These are phyloP conservation scores for Cistogaster globosa DNA, from an alignment of 2,888 invertebrate genomes.

Conservation along the genomic window DNA sequence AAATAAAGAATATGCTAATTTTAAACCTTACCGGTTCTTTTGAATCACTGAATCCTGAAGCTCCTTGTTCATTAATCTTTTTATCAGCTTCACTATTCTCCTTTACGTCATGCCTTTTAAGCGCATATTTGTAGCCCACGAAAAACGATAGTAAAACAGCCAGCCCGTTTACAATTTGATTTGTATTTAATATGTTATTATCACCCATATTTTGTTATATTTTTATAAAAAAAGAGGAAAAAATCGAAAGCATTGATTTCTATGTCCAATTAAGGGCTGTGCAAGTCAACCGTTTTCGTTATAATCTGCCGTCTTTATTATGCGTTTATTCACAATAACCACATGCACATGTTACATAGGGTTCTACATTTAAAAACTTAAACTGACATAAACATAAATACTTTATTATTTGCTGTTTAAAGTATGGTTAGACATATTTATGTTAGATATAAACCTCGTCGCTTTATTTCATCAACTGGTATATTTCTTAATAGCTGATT, in stretches of 20 bases:
- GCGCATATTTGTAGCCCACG: slow-evolving; percentile 82
- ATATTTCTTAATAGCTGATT: no score
- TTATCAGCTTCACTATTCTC: slow-evolving; percentile 59
- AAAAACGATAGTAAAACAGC: slow-evolving; percentile 83
- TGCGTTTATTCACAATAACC: slow-evolving; percentile 13
- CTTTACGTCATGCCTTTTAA: slow-evolving; percentile 76
- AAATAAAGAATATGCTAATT: not conserved
- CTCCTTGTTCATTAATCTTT: slow-evolving; percentile 8
- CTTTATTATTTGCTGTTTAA: no score
- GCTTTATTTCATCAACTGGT: no score
- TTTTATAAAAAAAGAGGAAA: slow-evolving; percentile 5
- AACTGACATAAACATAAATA: no score
- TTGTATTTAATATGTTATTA: slow-evolving; percentile 78
- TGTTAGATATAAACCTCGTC: no score
- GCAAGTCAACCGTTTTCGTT: no score
- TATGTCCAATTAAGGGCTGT: slow-evolving; percentile 8
- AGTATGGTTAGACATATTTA: no score
- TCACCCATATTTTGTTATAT: slow-evolving; percentile 76
- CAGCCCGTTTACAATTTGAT: slow-evolving; percentile 82
- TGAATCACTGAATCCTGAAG: not conserved
- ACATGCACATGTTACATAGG: not conserved
- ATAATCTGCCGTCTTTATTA: slow-evolving; percentile 3
- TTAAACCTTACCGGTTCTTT: slow-evolving; percentile 72
- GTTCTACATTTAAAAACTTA: not conserved
- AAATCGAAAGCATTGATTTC: slow-evolving; percentile 45